Conservation (phyloP, 2,888 invertebrate genomes). For the Pseudococcus viburni region DNA sequence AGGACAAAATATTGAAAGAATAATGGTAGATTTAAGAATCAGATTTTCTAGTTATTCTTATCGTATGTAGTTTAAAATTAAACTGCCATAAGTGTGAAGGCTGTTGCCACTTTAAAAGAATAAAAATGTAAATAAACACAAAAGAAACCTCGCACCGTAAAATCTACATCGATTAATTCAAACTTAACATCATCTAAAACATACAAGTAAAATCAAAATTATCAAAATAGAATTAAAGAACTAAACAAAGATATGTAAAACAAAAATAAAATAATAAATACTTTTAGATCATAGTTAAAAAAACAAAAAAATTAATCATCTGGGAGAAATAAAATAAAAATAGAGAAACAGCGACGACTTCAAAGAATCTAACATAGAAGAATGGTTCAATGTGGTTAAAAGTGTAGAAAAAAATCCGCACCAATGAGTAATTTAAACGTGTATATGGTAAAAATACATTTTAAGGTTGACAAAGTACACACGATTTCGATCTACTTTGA, state of each 20-base stretch:
- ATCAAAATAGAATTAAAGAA: slow-evolving; percentile 15
- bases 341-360: neutral
- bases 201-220: slow-evolving; percentile 23
- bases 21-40: slow-evolving; percentile 17
- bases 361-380: slow-evolving; percentile 13
- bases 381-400: slow-evolving; percentile 25
- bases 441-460: neutral
- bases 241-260: slow-evolving; percentile 46
- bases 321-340: neutral
- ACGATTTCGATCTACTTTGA: slow-evolving; percentile 47
- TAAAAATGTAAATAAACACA: slow-evolving; percentile 3
- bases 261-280: slow-evolving; percentile 39
- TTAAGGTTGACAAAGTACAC: slow-evolving; percentile 62
- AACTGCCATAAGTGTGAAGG: slow-evolving; percentile 17
- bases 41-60: neutral
- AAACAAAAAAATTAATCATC: slow-evolving; percentile 2
- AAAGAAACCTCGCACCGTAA: slow-evolving; percentile 20
- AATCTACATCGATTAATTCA: slow-evolving; percentile 14
- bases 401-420: slow-evolving; percentile 33
- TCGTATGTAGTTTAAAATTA: slow-evolving; percentile 1
- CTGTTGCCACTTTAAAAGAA: neutral
- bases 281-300: neutral
- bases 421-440: slow-evolving; percentile 30
- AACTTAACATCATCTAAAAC: slow-evolving; percentile 22
- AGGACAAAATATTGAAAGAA: slow-evolving; percentile 24